Base-by-base conservation (phyloP, 2,797 vertebrate species). In the Diplodus puntazzo region DNA sequence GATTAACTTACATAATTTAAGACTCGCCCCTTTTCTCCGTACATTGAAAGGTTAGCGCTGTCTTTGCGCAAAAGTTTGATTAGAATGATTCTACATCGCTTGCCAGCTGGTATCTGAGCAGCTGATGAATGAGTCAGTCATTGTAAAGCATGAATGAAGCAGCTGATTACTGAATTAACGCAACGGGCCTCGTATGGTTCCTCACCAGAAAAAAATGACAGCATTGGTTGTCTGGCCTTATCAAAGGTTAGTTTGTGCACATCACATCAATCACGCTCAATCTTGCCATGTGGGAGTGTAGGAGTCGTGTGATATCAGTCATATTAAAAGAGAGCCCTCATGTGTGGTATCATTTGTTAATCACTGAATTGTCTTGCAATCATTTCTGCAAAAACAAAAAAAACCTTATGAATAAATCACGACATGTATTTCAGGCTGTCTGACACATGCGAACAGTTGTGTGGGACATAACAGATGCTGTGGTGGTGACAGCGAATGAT, bases 361-460 rank as follows among this genome's bases (percentile, higher is more conserved):
- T 76, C 42, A 39, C 30, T 3, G 52, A 48, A 65, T 69, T 50
- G 48, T 34, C 69, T 67, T 43, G 53, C 53, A 21, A 81, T 67
- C 1, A 52, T 55, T 76, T 75, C 45, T 48, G 49, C 20, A 13
- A 75, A 73, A 77, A 25, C 25, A 39, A 79, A 76, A 69, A 76
- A 69, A 63, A 50, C 25, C 21, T 49, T 45, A 20, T 55, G 53
- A 88, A 79, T 75, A 69, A 82, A 67, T 69, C 55, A 67, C 2
- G 73, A 59, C 3, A 14, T 58, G 42, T 17, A 42, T 55, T 54
- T 77, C 49, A 54, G 27, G 62, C 54, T 2, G 17, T 65, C 73
- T 70, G 59, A 81, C 78, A 82, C 61, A 65, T 54, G 21, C n/a
- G 46, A 79, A 57, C 69, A 60, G 63, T 67, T 69, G 75, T 67